Evolutionary conservation across 2,888 invertebrate genomes (phyloP), one percentile per base, ranked within the genome.

Genomic region (Rotaria socialis): DNA sequence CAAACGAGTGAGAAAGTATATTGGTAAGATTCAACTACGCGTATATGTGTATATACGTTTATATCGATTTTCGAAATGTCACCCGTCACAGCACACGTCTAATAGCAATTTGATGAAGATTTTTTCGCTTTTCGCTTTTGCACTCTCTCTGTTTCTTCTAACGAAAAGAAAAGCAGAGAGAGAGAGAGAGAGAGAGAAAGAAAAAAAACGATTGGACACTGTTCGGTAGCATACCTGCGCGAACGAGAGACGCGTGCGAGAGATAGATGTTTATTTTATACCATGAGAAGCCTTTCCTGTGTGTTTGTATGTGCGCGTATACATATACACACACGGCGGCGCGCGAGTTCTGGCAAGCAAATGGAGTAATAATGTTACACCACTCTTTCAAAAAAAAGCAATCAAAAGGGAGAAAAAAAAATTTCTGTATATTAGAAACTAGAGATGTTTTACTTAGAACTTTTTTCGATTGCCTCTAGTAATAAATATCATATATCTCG

Each of bases 181-280:
- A 41, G 35, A 67, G 16, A 27, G 35, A 35, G 35, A 35, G 35
- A 67, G 67, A 41, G 35, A 67, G 16, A 27, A 35, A 35, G 35
- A 67, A 67, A 41, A 67, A 67, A 67, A 16, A 1, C 35, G 67
- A 67, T 67, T 67, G 67, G 67, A 27, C 35, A 67, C 35, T 41
- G 8, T 67, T 67, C 19, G 14, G 35, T 67, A 41, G 35, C 19
- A 35, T 67, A 2, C 16, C 19, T 67, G 35, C 7, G 35, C 67
- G 67, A 67, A 67, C 35, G 67, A 67, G 67, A 67, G 16, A 67
- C 67, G 35, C 67, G 67, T 67, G 67, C 35, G 67, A 67, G 35
- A 67, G 67, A 67, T 67, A 67, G 67, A 67, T 67, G 67, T 67
- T 67, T 67, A 67, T 67, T 67, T 67, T 67, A 67, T 67, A 67